A percentile compares a stretch with the other conserved stretches of the same genome.
These are phyloP conservation scores for Aculops lycopersici DNA, from an alignment of 1,140 invertebrate genomes.

Conservation along the genomic window DNA sequence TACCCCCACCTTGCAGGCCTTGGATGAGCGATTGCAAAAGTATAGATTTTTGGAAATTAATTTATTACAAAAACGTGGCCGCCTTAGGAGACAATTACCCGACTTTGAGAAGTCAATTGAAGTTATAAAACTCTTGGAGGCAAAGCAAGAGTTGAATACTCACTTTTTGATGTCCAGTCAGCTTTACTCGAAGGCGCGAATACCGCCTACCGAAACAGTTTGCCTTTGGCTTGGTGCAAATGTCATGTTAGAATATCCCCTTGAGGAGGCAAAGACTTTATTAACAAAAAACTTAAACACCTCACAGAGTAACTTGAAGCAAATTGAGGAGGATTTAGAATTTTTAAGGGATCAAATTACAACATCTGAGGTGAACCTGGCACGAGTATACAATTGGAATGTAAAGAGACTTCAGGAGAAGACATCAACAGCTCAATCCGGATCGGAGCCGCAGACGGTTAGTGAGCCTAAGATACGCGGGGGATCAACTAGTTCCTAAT, in stretches of 20 bases:
- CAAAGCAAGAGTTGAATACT: conserved; percentile 32
- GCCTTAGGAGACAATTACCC: conserved; percentile 53
- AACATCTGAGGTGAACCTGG: conserved; percentile 79
- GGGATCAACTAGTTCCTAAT: no score
- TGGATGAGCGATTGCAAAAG: conserved; percentile 72
- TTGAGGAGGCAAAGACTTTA: conserved; percentile 60
- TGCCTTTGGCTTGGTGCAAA: conserved; percentile 93
- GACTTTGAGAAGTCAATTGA: conserved; percentile 63
- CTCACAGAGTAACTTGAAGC: conserved; percentile 45
- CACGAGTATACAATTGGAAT: conserved; percentile 78
- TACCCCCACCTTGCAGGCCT: conserved; percentile 41
- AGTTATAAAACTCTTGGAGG: conserved; percentile 51
- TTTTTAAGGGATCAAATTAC: conserved; percentile 80
- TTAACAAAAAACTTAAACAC: conserved; percentile 55
- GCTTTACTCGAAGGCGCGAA: conserved; percentile 54
- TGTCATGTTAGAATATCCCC: conserved; percentile 84
- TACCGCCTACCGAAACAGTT: conserved; percentile 64
- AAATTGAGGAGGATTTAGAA: conserved; percentile 64
- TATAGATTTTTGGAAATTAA: conserved; percentile 91
- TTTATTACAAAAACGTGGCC: conserved; percentile 40
- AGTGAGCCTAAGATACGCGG: no score
- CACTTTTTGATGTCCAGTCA: conserved; percentile 79
- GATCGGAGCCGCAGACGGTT: no score
- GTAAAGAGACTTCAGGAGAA: conserved; percentile 45
- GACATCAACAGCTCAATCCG: no score